Evolutionary conservation across 2,113 vertebrate genomes (phyloP), one percentile per base, ranked within the genome.

Genomic region (Paracanthobrama guichenoti): DNA sequence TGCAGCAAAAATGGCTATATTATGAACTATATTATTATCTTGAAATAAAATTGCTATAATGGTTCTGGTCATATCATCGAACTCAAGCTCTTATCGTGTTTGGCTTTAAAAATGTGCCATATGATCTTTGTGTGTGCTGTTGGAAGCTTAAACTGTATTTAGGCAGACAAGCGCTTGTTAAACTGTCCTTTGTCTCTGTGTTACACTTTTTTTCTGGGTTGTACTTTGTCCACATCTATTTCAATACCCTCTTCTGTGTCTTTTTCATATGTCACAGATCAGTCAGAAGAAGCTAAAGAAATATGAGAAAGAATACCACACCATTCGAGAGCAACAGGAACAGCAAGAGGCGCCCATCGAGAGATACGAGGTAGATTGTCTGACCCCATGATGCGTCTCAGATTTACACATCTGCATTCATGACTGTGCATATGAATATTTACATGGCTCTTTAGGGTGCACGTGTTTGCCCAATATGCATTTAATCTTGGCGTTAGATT

Each of bases 261-360:
- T 87, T 79, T 50, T 66, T 60, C 20, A 44, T 85, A 62, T 84
- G 55, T 84, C 5, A 13, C 92, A 99, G 98, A 99, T 99, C 88
- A 98, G 96, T 90, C 97, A 99, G 91, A 99, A 99, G 93, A 98
- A 99, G 90, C 91, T 99, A 89, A 99, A 99, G 94, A 99, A 99
- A 87, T 98, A 95, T 50, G 98, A 99, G 89, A 97, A 97, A 85
- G 98, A 99, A 20, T 99, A 99, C 89, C 96, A 98, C 79, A 95
- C 96, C 86, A 96, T 99, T 91, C 92, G 97, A 73, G 98, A 99
- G 88, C 97, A 99, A 88, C 98, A 98, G 88, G 98, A 98, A 79
- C 97, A 99, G 31, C 97, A 98, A 88, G 97, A 99, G 90, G 97
- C 98, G 22, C 98, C 98, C 28, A 96, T 99, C 2, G 98, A 99